A percentile compares a stretch with the other conserved stretches of the same genome.
phyloP scores from a whole-genome alignment of 1,140 invertebrate genomes.

The Fopius arisanus region DNA sequence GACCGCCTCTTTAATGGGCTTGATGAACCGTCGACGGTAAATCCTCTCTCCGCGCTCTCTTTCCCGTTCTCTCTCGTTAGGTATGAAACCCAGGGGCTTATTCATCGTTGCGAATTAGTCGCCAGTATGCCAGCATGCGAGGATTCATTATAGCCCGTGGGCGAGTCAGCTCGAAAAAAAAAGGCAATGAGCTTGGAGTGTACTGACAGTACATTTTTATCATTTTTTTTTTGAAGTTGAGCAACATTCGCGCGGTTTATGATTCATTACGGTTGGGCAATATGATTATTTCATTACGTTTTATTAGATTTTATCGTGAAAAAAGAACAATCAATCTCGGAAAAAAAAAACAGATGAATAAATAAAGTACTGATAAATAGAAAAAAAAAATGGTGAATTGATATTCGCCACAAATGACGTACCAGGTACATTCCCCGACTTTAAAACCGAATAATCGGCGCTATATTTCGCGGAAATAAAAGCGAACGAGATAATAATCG shows the following conservation, averaged over 20 bases:
- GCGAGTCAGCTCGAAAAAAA: neutral
- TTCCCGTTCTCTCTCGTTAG: slow-evolving; percentile 6
- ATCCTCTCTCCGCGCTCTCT: neutral
- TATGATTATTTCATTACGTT: too few relatives aligned
- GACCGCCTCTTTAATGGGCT: slow-evolving; percentile 39
- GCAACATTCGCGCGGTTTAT: neutral
- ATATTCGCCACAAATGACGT: too few relatives aligned
- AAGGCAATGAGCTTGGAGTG: neutral
- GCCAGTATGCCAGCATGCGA: slow-evolving; percentile 17
- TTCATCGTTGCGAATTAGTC: slow-evolving; percentile 40
- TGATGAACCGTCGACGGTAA: slow-evolving; percentile 40
- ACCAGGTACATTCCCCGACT: too few relatives aligned
- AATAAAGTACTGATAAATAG: too few relatives aligned
- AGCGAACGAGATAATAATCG: slow-evolving; percentile 4
- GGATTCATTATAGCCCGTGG: slow-evolving; percentile 36
- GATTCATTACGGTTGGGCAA: too few relatives aligned
- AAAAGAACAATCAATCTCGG: too few relatives aligned
- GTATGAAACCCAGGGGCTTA: slow-evolving; percentile 36
- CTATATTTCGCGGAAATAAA: neutral
- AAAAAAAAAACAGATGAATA: too few relatives aligned
- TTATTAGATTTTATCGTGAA: too few relatives aligned
- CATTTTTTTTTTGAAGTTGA: neutral
- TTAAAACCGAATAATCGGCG: too few relatives aligned
- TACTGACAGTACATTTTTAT: neutral
- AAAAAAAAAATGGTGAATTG: too few relatives aligned